A percentile compares a stretch with the other conserved stretches of the same genome.
These are phyloP conservation scores for Halocaridina rubra DNA, from an alignment of 2,888 invertebrate species.

Conservation along the genomic window DNA sequence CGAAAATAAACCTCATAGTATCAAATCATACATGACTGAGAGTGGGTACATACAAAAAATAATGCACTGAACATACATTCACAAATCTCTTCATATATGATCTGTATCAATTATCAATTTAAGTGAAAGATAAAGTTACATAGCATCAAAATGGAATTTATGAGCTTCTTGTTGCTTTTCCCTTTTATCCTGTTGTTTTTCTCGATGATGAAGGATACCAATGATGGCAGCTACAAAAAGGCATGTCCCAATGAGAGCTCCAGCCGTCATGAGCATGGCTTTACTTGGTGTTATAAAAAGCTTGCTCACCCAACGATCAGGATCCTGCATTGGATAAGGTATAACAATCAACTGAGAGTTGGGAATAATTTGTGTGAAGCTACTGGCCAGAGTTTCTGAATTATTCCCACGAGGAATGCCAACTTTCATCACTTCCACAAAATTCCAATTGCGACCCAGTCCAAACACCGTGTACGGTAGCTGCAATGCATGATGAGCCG, in stretches of 20 bases:
- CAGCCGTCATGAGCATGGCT: slow-evolving; percentile 90
- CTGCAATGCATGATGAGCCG: slow-evolving; percentile 91
- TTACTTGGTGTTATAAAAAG: slow-evolving; percentile 95
- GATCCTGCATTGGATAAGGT: slow-evolving; percentile 82
- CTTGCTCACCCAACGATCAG: slow-evolving; percentile 87
- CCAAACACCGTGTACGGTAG: slow-evolving; percentile 96
- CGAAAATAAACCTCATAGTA: not conserved
- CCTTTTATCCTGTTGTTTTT: slow-evolving; percentile 83
- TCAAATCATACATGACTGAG: not conserved
- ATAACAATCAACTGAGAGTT: slow-evolving; percentile 98
- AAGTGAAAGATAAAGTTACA: slow-evolving; percentile 71
- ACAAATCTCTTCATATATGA: not conserved
- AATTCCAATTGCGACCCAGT: slow-evolving; percentile 97
- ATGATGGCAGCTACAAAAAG: slow-evolving; percentile 87
- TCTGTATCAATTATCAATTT: not conserved
- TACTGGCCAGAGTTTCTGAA: slow-evolving; percentile 69
- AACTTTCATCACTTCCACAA: slow-evolving; percentile 89
- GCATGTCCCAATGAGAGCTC: slow-evolving; percentile 87
- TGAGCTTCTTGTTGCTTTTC: slow-evolving; percentile 84
- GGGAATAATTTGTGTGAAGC: slow-evolving; percentile 94
- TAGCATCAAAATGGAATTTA: slow-evolving; percentile 87
- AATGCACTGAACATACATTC: not conserved
- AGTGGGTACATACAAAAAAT: not conserved
- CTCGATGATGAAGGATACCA: slow-evolving; percentile 88
- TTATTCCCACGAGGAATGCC: slow-evolving; percentile 71